A percentile compares a stretch with the other conserved stretches of the same genome.
These are phyloP conservation scores for Mythimna lalbum DNA, from an alignment of 2,888 invertebrate species.

Conservation along the genomic window DNA sequence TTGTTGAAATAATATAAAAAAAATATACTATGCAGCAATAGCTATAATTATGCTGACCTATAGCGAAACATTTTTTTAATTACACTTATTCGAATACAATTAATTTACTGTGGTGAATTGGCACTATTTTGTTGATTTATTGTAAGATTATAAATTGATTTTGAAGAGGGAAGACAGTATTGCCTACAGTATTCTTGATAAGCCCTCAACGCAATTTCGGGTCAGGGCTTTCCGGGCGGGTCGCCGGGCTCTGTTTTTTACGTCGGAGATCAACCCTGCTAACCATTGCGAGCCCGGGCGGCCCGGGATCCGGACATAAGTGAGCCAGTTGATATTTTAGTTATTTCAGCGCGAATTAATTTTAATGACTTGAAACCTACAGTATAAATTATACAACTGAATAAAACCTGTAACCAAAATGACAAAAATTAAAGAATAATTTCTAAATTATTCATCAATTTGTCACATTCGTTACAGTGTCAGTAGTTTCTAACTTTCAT, in stretches of 20 bases:
- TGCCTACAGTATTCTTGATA: conserved; percentile 6
- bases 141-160: not conserved
- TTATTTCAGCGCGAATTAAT: not conserved
- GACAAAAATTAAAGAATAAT: not conserved
- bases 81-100: not conserved
- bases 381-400: not conserved
- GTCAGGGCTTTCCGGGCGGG: conserved; percentile 5
- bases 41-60: not conserved
- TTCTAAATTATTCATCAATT: conserved; percentile 1
- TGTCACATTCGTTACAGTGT: no score
- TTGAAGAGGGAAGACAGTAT: not conserved
- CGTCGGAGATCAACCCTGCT: not conserved
- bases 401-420: not conserved
- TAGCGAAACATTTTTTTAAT: not conserved
- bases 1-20: conserved; percentile 19
- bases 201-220: not conserved
- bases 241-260: conserved; percentile 15
- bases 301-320: not conserved
- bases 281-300: not conserved
- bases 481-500: not conserved
- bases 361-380: not conserved
- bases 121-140: conserved; percentile 4
- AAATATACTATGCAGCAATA: conserved; percentile 7
- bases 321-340: conserved; percentile 4
- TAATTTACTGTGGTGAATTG: conserved; percentile 1